A percentile compares a stretch with the other conserved stretches of the same genome.
Conservation (phyloP, 2,113 vertebrate genomes). For the Dinomys branickii region DNA sequence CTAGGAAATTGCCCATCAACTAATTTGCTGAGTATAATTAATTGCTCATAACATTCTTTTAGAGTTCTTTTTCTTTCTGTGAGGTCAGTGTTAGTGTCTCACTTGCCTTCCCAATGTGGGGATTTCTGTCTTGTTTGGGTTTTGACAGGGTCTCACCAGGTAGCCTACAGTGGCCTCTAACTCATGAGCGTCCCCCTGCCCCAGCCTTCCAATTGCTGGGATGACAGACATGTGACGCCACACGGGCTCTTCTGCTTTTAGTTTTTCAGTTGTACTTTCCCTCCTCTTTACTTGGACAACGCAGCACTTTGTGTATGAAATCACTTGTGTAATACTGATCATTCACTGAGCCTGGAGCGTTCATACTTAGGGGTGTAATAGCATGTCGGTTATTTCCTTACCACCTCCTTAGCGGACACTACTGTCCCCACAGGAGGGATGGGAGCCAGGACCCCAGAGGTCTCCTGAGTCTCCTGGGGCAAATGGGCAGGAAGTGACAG, state of each 20-base stretch:
- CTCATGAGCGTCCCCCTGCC: neutral
- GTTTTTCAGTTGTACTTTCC: neutral
- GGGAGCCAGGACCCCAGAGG: neutral
- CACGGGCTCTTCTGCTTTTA: neutral
- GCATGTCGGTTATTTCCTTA: constrained; percentile 1
- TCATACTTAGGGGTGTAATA: too few species aligned
- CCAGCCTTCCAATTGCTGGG: neutral
- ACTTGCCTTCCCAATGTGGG: neutral
- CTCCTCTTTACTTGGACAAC: neutral
- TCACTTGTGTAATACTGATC: neutral
- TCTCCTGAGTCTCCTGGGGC: neutral
- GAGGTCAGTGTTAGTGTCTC: neutral
- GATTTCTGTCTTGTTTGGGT: neutral
- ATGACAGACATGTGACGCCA: neutral
- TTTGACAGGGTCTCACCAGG: neutral
- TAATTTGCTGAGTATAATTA: neutral
- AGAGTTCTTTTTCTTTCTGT: neutral
- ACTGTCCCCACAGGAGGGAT: neutral
- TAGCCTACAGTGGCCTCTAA: neutral
- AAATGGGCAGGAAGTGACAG: neutral
- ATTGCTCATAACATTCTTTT: neutral
- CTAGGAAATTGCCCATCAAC: neutral
- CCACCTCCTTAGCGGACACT: neutral
- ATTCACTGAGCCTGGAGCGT: neutral
- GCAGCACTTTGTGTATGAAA: neutral